Base-by-base conservation (phyloP, 2,888 invertebrate species). In the Unio delphinus region DNA sequence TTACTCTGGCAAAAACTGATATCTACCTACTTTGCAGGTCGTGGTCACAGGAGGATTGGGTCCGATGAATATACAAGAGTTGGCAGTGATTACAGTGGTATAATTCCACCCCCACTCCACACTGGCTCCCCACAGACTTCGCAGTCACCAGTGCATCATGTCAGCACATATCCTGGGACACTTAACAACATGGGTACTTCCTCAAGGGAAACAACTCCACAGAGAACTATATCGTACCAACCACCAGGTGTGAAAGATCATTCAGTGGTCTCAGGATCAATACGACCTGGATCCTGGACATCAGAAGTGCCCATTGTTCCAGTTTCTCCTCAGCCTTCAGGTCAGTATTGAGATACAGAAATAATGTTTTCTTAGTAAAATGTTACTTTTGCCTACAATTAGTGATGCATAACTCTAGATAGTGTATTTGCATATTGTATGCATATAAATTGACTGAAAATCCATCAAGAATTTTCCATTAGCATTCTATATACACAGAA, bases 101-200 rank as follows among this genome's bases (percentile, higher is more conserved):
- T 60, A 23, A 72, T 70, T 70, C 55, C 71, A 55, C 61, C 63
- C 58, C 17, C n/a, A 28, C 17, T 57, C 56, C 73, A 72, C 17
- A 69, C 78, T 23, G 72, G 67, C 55, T 65, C 70, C n/a, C 68
- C 69, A 61, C 65, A 66, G 55, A 69, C 70, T 17, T 72, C 71
- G 8, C 67, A 72, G 56, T 75, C 74, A 15, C 73, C 68, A 8
- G 55, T 83, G 45, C 83, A 80, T 30, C 86, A 85, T 71, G 82
- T 85, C 61, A 80, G 79, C 73, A 82, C 86, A 20, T 84, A 79
- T 74, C 86, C 86, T 7, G 83, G 82, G 28, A 75, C 80, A 55
- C 72, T 77, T 17, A 65, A 61, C 30, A 1, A 45, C 45, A 45
- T 45, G 45, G 45, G 11, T 11, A 15, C 45, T 45, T 64, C 64